Evolutionary conservation across 1,140 invertebrate species (phyloP), one percentile per base, ranked within the genome.

Genomic region (Drosophila repleta): DNA sequence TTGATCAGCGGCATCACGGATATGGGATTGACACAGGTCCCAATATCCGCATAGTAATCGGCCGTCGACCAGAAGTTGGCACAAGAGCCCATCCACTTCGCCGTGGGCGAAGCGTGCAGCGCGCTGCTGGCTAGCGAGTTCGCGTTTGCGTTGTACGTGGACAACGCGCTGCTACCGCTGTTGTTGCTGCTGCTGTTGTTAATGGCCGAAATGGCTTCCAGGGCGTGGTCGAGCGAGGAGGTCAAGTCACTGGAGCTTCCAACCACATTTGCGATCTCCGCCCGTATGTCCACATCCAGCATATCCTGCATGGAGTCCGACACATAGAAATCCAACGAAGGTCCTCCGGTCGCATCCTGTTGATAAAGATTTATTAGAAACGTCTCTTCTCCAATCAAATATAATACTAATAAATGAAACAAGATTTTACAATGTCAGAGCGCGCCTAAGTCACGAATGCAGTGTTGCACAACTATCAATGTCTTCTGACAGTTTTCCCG

Each of bases 241-340:
- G 93, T 92, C 90, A 95, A 93, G 80, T 95, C 94, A 77, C 92
- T 94, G 52, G 93, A 93, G 26, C 94, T 94, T 52, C 94, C 94
- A 43, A 96, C 94, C 45, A 96, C 94, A 55, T 94, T 95, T 41
- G 96, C 96, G 70, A 96, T 95, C 89, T 96, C 96, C 51, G 94
- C 95, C 77, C 96, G 96, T 26, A 97, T 96, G 85, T 97, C 96
- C 81, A 96, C 95, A 82, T 95, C 96, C 64, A 97, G 93, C 94
- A 97, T 96, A 79, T 94, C 94, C 83, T 96, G 95, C 84, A 96
- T 93, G 8, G 95, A 95, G 81, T 94, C 94, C 10, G 93, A 94
- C 69, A 94, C 94, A 82, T 94, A 94, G 66, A 94, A 92, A 85
- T 94, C 94, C 92, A 94, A 72, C n/a, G 91, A 94, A 17, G 91